Evolutionary conservation across 2,797 vertebrate species (phyloP), one percentile per base, ranked within the genome.

Genomic region (Aldrovandia affinis): DNA sequence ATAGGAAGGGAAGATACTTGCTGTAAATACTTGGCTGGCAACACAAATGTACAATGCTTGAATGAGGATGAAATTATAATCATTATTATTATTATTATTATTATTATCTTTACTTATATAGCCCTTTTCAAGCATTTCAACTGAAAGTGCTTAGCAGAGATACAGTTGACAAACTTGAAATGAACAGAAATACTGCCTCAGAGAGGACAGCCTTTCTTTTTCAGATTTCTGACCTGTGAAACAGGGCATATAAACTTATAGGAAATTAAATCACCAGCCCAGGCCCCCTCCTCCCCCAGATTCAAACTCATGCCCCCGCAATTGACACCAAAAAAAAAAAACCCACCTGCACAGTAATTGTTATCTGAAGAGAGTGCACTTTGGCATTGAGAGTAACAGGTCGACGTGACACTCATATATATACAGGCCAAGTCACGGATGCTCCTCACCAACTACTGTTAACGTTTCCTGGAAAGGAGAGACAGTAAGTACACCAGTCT

Each of bases 331-430:
- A 75, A 82, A 81, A 82, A 87, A 79, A 86, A 86, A 65, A 65
- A 28, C 75, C 78, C 68, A 20, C 57, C 39, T 39, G 80, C 86
- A 86, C 85, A 89, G 63, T 52, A 14, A 25, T 55, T 83, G 90
- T 94, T 94, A 93, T 94, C 92, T 92, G 84, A 80, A 57, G 84
- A 36, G 44, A 88, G 70, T 95, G 95, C 91, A 95, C 95, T 96
- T 96, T 96, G 94, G 89, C 93, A 93, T 91, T 61, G 73, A 81
- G 89, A 89, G 83, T 84, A 61, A 93, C 90, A 91, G 92, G 93
- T 94, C 92, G 92, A 94, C 91, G 93, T 83, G 78, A 84, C 84
- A n/a, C 89, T 93, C 87, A 89, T 95, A 94, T 96, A 95, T 92
- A 95, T 94, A 93, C 86, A 85, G 89, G 86, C 42, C 44, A 73